Conservation (phyloP, 2,113 vertebrate genomes). For the Mustela nigripes region DNA sequence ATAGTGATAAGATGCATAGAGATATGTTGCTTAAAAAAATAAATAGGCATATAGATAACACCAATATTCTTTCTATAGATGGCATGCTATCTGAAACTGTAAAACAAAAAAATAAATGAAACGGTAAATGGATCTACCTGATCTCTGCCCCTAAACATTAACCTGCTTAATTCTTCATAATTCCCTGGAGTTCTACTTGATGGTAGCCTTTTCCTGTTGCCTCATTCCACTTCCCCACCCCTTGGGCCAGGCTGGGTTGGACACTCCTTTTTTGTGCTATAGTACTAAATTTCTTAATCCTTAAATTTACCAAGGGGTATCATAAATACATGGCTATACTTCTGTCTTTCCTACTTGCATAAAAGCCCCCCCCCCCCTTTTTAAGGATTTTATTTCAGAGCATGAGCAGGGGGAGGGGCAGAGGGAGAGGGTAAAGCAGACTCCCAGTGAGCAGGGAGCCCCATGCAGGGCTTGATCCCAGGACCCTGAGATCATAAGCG, state of each 20-base stretch:
- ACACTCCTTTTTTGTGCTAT: neutral
- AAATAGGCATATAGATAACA: neutral
- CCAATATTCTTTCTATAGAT: constrained; percentile 21
- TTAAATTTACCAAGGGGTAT: constrained; percentile 3
- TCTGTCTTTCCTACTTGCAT: constrained; percentile 7
- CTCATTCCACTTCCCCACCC: neutral
- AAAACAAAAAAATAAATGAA: constrained; percentile 40
- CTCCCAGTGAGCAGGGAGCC: too few relatives aligned
- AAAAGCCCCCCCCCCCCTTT: neutral
- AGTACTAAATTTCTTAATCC: neutral
- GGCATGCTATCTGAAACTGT: neutral
- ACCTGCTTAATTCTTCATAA: neutral
- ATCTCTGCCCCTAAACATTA: constrained; percentile 31
- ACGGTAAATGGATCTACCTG: neutral
- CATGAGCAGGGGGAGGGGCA: too few relatives aligned
- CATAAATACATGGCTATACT: neutral
- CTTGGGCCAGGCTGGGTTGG: neutral
- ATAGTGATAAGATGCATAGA: constrained; percentile 1
- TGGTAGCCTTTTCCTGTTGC: constrained; percentile 9
- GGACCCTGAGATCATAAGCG: too few relatives aligned
- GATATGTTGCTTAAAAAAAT: neutral
- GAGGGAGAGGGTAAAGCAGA: too few relatives aligned
- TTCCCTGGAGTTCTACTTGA: constrained; percentile 15
- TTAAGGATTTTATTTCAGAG: too few relatives aligned
- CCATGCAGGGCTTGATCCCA: too few relatives aligned